Percentiles rank a stretch among this genome's conserved stretches.
Evolutionary conservation across 1,140 invertebrate species (phyloP).

Genomic region (Sarcophaga peregrina): DNA sequence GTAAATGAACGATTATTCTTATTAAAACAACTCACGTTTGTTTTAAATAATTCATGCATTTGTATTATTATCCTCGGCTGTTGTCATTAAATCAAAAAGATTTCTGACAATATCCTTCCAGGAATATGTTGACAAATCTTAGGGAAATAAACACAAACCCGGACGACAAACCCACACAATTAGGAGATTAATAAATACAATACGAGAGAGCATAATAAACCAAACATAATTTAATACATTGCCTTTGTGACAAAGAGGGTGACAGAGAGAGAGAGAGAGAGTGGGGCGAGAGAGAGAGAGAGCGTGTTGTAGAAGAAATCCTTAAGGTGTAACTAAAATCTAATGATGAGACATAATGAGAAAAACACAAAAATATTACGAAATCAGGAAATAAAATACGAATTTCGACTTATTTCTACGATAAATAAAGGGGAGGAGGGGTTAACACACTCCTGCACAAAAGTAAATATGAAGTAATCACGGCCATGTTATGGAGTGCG

Average conservation of each 20-base stretch:
- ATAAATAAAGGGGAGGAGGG: too few species aligned
- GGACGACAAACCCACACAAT: background rate
- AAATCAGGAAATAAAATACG: background rate
- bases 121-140: background rate
- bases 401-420: too few species aligned
- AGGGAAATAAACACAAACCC: background rate
- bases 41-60: slow-evolving; percentile 16
- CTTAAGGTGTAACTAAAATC: slow-evolving; percentile 33
- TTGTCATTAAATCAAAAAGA: background rate
- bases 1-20: background rate
- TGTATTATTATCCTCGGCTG: background rate
- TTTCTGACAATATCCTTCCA: background rate
- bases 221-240: background rate
- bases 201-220: background rate
- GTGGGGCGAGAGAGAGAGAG: too few species aligned
- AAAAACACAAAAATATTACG: background rate
- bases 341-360: slow-evolving; percentile 14
- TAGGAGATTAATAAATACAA: background rate
- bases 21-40: slow-evolving; percentile 7
- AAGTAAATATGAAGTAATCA: slow-evolving; percentile 6
- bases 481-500: background rate
- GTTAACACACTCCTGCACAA: background rate
- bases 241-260: too few species aligned
- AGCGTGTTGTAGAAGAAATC: background rate
- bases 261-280: too few species aligned